phyloP scores from a whole-genome alignment of 2,113 vertebrate species.

The Xiphophorus maculatus region DNA sequence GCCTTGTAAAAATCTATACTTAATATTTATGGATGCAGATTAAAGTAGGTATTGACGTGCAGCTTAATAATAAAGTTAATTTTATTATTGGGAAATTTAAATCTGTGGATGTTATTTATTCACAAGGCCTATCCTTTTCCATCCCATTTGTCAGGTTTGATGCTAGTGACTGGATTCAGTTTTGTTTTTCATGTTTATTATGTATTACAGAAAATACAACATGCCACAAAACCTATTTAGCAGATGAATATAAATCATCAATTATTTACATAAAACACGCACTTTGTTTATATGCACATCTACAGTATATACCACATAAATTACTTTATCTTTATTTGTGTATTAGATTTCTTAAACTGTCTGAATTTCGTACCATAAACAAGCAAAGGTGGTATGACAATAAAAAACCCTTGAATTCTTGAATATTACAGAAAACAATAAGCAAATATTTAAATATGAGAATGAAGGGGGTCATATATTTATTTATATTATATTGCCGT shows the following conservation, averaged over 20 bases:
- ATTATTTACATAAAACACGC: too few species aligned
- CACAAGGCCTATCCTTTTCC: not conserved
- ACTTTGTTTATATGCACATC: too few species aligned
- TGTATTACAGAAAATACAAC: not conserved
- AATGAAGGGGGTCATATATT: not conserved
- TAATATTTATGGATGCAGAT: too few species aligned
- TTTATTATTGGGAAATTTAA: not conserved
- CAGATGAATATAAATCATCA: not conserved
- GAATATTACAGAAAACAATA: slow-evolving; percentile 12
- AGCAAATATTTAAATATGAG: slow-evolving; percentile 3
- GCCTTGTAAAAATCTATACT: too few species aligned
- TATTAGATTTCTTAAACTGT: too few species aligned
- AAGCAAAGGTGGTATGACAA: too few species aligned
- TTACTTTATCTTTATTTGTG: too few species aligned
- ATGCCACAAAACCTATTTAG: slow-evolving; percentile 9
- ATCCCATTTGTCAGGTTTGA: not conserved
- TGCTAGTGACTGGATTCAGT: not conserved
- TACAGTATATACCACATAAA: too few species aligned
- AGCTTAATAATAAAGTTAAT: not conserved
- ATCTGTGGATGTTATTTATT: slow-evolving; percentile 6
- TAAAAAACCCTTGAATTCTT: too few species aligned
- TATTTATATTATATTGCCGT: not conserved
- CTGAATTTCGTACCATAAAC: too few species aligned
- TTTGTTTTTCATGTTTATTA: not conserved
- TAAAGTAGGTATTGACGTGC: not conserved